Base-by-base conservation (phyloP, 1,140 invertebrate species). In the Drosophila pruinosa region DNA sequence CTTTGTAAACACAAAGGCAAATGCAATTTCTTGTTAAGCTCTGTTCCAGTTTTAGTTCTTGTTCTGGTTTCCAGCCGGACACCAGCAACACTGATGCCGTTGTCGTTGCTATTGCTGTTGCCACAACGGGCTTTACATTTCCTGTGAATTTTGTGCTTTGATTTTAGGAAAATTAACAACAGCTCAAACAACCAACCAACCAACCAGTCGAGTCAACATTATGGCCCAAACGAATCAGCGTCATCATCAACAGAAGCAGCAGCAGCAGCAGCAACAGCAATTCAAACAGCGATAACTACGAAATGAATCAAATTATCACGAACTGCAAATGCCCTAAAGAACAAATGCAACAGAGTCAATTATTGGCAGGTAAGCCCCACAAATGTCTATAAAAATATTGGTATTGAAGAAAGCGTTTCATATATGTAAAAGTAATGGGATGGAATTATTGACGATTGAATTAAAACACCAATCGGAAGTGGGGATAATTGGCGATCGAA, bases 81-180 rank as follows among this genome's bases (percentile, higher is more conserved):
- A 68, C 26, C 31, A 34, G 31, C 65, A n/a, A 45, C 24, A 15
- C 47, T 47, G 7, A 22, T 31, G 14, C 41, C 12, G 14, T 39
- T 39, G 54, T 26, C 39, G 12, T 59, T 36, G 78, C 50, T 31
- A 47, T 48, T 53, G 64, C 68, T 54, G 43, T 72, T 76, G 78
- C 82, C 65, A 41, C 81, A 88, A 81, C 68, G 72, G 67, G 74
- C 70, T 75, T 82, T 88, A 88, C 82, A 88, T 88, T 88, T 88
- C 82, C 82, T 88, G 78, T 88, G 82, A 77, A 88, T 81, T 78
- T 78, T 88, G 56, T 78, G 83, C 82, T 88, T 88, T 88, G 82
- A 88, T 88, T 88, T 88, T 88, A 78, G 78, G 82, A 88, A 88
- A 88, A 88, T 88, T 88, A 88, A 88, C 82, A 88, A 82, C 82